Percentiles rank a stretch among this genome's conserved stretches.
Evolutionary conservation across 2,113 vertebrate species (phyloP).

Genomic region (Chitala chitala): DNA sequence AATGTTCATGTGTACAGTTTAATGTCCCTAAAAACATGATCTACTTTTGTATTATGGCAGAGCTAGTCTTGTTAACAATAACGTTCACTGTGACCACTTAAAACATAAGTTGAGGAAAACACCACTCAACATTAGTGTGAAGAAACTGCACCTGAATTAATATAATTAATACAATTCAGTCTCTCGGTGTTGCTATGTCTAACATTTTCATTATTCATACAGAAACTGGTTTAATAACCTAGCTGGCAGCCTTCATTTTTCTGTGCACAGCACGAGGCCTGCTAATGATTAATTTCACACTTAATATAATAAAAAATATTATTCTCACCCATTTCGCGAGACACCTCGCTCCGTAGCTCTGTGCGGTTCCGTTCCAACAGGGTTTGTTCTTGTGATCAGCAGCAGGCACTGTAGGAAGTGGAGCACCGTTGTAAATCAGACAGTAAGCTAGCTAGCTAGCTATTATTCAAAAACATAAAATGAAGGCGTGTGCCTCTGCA

Average conservation of each 20-base stretch:
- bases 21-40: neutral
- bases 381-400: constrained; percentile 32
- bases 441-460: constrained; percentile 43
- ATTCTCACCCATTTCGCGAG: constrained; percentile 66
- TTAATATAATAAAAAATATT: constrained; percentile 41
- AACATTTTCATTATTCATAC: neutral
- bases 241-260: constrained; percentile 2
- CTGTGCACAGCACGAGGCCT: constrained; percentile 44
- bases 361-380: constrained; percentile 40
- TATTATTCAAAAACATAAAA: constrained; percentile 61
- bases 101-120: neutral
- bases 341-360: constrained; percentile 45
- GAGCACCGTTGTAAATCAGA: constrained; percentile 31
- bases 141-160: neutral
- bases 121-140: neutral
- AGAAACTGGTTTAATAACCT: neutral
- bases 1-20: too few relatives aligned
- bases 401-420: constrained; percentile 25
- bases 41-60: neutral
- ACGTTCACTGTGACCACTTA: neutral
- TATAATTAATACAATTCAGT: neutral
- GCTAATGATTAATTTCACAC: constrained; percentile 34
- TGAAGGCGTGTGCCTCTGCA: constrained; percentile 56
- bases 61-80: neutral
- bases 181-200: neutral